Conservation (phyloP, 2,888 invertebrate genomes). For the Drosophila melanosoma region DNA sequence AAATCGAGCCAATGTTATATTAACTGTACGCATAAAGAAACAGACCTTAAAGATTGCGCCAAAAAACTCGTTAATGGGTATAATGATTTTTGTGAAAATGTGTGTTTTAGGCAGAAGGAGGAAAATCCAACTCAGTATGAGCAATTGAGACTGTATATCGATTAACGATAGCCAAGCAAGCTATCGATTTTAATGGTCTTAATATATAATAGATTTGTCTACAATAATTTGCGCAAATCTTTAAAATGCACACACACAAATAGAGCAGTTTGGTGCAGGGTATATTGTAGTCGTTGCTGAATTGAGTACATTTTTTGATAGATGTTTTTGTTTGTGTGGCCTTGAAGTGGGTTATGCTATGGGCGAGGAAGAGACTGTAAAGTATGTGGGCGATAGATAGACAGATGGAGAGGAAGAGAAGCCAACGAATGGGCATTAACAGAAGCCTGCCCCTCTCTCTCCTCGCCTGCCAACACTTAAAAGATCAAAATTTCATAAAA, state of each 20-base stretch:
- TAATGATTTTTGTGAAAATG: neutral
- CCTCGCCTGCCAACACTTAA: neutral
- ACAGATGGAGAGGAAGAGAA: neutral
- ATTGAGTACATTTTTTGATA: no score
- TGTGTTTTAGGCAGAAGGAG: neutral
- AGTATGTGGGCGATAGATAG: neutral
- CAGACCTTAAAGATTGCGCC: neutral
- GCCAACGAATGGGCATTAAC: neutral
- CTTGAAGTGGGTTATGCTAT: slow-evolving; percentile 22
- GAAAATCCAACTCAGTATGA: neutral
- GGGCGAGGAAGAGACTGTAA: neutral
- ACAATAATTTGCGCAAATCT: neutral
- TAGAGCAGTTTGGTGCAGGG: neutral
- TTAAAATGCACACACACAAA: neutral
- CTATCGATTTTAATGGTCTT: neutral
- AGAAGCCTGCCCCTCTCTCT: neutral
- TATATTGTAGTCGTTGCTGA: neutral
- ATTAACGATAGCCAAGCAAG: neutral
- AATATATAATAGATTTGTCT: neutral
- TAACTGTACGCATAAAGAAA: neutral
- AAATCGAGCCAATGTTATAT: neutral
- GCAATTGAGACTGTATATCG: neutral
- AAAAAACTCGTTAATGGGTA: neutral
- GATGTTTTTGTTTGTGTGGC: slow-evolving; percentile 21
- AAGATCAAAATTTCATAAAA: neutral